Conservation (phyloP, 2,888 invertebrate genomes). For the Athripsodes cinereus region DNA sequence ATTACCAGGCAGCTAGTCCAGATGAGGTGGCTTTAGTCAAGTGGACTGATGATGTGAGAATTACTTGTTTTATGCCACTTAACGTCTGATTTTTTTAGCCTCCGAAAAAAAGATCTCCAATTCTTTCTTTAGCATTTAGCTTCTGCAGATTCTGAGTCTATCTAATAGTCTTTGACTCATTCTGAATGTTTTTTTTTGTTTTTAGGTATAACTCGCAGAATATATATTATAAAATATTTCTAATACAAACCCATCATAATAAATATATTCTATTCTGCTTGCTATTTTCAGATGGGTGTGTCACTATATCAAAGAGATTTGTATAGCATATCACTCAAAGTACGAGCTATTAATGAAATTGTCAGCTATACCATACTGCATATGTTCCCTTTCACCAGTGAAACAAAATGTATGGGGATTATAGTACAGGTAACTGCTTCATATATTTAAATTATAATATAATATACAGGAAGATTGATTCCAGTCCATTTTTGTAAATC, state of each 20-base stretch:
- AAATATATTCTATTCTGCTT: neutral
- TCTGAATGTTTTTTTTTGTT: no score
- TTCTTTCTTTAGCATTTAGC: no score
- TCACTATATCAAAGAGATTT: slow-evolving; percentile 57
- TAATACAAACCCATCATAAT: neutral
- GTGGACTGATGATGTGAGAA: slow-evolving; percentile 71
- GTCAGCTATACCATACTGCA: slow-evolving; percentile 66
- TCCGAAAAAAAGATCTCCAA: no score
- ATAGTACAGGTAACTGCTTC: slow-evolving; percentile 59
- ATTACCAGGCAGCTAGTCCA: slow-evolving; percentile 79
- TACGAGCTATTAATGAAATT: slow-evolving; percentile 57
- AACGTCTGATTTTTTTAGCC: no score
- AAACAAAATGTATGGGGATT: slow-evolving; percentile 89
- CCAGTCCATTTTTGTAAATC: no score
- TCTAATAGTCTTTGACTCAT: no score
- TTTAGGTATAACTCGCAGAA: no score
- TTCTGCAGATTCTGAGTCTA: no score
- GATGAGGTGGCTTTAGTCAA: slow-evolving; percentile 93
- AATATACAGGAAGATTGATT: no score
- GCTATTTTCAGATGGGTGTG: slow-evolving; percentile 48
- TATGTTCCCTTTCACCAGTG: slow-evolving; percentile 85
- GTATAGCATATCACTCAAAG: slow-evolving; percentile 59
- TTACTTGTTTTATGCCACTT: no score
- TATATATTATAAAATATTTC: no score
- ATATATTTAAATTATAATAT: no score